Base-by-base conservation (phyloP, 1,140 invertebrate genomes). In the Aphidius gifuensis region DNA sequence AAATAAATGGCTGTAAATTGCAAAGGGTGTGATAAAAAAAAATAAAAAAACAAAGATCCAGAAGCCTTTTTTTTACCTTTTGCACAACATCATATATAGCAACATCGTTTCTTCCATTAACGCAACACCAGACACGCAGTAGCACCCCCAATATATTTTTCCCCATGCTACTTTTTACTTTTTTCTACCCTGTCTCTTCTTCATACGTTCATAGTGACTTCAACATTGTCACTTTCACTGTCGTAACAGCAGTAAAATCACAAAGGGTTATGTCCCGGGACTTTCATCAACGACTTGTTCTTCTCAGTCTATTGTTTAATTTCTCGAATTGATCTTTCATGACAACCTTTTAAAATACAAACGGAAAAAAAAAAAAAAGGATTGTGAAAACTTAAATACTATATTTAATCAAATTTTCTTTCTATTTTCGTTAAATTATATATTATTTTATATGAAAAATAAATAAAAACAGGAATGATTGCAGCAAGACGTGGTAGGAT, bases 1-100 rank as follows among this genome's bases (percentile, higher is more conserved):
- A 71, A 70, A 71, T 69, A 71, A 72, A 72, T 72, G 69, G 68
- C 64, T 43, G 55, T 64, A 66, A 71, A 72, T 72, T 72, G 68
- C 69, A 65, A 60, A 42, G 43, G n/a, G 38, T 9, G 40, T 43
- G 3, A 54, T 11, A n/a, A 32, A 16, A 7, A 44, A 39, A 7
- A 40, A 5, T 42, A 38, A 38, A 43, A 55, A 16, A 16, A 16
- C 16, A 16, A 16, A 7, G 48, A 32, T 39, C n/a, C n/a, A 16
- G 53, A 42, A 8, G 53, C 39, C 38, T 55, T 39, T 38, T 39
- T 43, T 55, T 9, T 42, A 43, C 53, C 40, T 58, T 68, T 60
- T 44, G 47, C 67, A 58, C 56, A 55, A 58, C 21, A 5, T 39
- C 21, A 32, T n/a, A 61, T 53, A 62, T 60, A 58, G 48, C 64